Percentiles rank a stretch among this genome's conserved stretches.
phyloP scores from a whole-genome alignment of 2,113 vertebrate species.

The Corydoras maculifer region DNA sequence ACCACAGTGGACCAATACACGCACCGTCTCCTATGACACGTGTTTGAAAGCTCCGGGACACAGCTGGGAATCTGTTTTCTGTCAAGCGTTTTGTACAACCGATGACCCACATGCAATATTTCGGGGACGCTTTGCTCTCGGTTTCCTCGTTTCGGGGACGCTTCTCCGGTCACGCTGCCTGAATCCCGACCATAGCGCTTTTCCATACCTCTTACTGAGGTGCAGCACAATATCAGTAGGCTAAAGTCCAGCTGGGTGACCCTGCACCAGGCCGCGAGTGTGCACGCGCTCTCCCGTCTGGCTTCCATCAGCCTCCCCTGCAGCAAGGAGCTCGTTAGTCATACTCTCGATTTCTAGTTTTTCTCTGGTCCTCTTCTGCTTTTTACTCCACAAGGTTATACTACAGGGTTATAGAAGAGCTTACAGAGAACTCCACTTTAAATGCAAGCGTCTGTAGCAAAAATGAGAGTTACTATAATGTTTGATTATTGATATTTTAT shows the following conservation, averaged over 20 bases:
- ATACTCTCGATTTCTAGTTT: constrained; percentile 21
- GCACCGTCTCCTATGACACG: neutral
- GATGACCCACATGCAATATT: constrained; percentile 12
- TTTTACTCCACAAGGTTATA: constrained; percentile 19
- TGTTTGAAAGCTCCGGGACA: constrained; percentile 16
- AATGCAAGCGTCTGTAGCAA: neutral
- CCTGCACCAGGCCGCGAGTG: constrained; percentile 7
- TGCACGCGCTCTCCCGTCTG: constrained; percentile 7
- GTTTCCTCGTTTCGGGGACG: neutral
- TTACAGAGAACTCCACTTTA: neutral
- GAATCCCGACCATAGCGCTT: constrained; percentile 27
- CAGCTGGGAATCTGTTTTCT: constrained; percentile 12
- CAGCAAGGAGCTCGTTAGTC: constrained; percentile 23
- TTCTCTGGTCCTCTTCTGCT: constrained; percentile 22
- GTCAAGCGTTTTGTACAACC: neutral
- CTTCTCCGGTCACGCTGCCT: constrained; percentile 29
- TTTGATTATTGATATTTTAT: constrained; percentile 57
- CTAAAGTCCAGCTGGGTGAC: constrained; percentile 19
- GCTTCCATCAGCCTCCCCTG: constrained; percentile 17
- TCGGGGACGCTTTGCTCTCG: constrained; percentile 8
- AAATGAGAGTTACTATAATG: constrained; percentile 45
- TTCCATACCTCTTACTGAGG: constrained; percentile 33
- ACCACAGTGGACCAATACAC: constrained; percentile 5
- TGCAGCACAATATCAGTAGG: constrained; percentile 28
- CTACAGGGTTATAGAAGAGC: constrained; percentile 29